Percentiles rank a stretch among this genome's conserved stretches.
These are phyloP conservation scores for Neoseiulus cucumeris DNA, from an alignment of 1,140 invertebrate species.

Conservation along the genomic window DNA sequence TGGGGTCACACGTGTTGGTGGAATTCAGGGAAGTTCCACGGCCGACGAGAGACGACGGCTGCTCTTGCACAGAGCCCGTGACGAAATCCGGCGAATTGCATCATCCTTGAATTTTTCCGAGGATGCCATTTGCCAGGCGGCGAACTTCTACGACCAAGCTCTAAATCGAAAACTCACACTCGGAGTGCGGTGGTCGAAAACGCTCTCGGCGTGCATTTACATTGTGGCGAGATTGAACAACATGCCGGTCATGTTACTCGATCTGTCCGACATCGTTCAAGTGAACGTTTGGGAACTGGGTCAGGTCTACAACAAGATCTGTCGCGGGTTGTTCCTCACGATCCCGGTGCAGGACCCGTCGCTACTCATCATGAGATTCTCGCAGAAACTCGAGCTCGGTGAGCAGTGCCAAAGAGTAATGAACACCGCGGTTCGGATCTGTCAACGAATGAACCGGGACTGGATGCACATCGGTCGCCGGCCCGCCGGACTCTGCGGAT, in stretches of 20 bases:
- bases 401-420: slow-evolving; percentile 77
- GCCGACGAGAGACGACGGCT: slow-evolving; percentile 71
- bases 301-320: slow-evolving; percentile 68
- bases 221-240: slow-evolving; percentile 85
- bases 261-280: slow-evolving; percentile 81
- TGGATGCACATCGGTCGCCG: slow-evolving; percentile 85
- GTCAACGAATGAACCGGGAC: slow-evolving; percentile 93
- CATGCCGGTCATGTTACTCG: slow-evolving; percentile 87
- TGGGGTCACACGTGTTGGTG: slow-evolving; percentile 28
- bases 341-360: slow-evolving; percentile 78
- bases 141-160: slow-evolving; percentile 93
- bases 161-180: slow-evolving; percentile 63
- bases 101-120: slow-evolving; percentile 46
- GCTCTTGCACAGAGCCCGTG: slow-evolving; percentile 55
- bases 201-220: slow-evolving; percentile 91
- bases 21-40: slow-evolving; percentile 50
- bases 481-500: slow-evolving; percentile 87
- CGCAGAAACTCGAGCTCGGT: slow-evolving; percentile 76
- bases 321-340: slow-evolving; percentile 70
- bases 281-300: slow-evolving; percentile 90
- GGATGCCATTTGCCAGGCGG: slow-evolving; percentile 74
- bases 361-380: slow-evolving; percentile 78
- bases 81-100: slow-evolving; percentile 26
- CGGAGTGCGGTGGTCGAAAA: slow-evolving; percentile 68
- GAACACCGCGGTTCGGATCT: slow-evolving; percentile 76